Percentiles rank a stretch among this genome's conserved stretches.
phyloP scores from a whole-genome alignment of 1,140 invertebrate genomes.

The Stratiolaelaps scimitus region DNA sequence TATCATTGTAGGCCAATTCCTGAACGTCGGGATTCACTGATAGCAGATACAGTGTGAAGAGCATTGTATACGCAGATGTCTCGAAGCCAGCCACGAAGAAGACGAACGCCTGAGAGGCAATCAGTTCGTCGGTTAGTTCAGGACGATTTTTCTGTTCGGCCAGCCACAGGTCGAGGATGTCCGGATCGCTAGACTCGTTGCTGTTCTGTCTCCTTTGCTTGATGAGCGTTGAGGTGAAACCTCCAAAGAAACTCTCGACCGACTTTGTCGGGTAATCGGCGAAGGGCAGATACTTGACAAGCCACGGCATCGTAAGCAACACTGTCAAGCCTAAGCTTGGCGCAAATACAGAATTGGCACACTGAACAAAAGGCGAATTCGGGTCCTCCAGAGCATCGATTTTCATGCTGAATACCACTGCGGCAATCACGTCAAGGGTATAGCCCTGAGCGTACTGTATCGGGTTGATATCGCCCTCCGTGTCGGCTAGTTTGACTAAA shows the following conservation, averaged over 20 bases:
- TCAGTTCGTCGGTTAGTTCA: conserved; percentile 49
- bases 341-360: conserved; percentile 49
- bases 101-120: conserved; percentile 48
- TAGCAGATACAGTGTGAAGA: conserved; percentile 47
- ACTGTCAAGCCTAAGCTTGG: conserved; percentile 91
- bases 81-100: conserved; percentile 57
- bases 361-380: background rate
- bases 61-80: conserved; percentile 47
- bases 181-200: background rate
- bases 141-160: background rate
- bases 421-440: background rate
- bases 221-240: background rate
- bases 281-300: background rate
- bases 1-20: conserved; percentile 46
- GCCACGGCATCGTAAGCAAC: conserved; percentile 85
- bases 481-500: no score
- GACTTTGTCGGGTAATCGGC: background rate
- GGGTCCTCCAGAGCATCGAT: background rate
- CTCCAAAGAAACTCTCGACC: background rate
- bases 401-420: background rate
- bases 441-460: no score
- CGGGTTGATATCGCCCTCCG: background rate
- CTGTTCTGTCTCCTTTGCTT: background rate
- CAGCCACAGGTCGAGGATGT: conserved; percentile 1
- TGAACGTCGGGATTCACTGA: conserved; percentile 49